A percentile compares a stretch with the other conserved stretches of the same genome.
phyloP scores from a whole-genome alignment of 2,888 invertebrate genomes.

The Drosophila koepferae region DNA sequence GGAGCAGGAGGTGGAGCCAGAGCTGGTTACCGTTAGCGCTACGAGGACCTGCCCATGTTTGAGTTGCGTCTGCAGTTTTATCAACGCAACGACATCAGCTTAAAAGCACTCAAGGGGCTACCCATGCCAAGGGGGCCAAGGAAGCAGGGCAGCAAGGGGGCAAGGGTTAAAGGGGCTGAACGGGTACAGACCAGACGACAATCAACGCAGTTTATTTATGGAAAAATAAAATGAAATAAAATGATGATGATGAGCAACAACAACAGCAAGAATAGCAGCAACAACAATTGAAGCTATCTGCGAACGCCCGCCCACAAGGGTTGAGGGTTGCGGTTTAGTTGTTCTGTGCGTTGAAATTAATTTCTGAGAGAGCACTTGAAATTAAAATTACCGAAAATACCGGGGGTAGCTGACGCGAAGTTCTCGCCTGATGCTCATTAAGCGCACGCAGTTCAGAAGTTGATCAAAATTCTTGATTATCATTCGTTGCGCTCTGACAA shows the following conservation, averaged over 20 bases:
- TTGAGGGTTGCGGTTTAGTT: conserved; percentile 67
- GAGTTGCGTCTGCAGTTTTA: conserved; percentile 75
- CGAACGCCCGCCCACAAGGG: conserved; percentile 52
- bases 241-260: conserved; percentile 75
- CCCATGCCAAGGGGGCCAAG: conserved; percentile 10
- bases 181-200: conserved; percentile 61
- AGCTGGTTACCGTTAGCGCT: conserved; percentile 23
- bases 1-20: background rate
- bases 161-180: conserved; percentile 62
- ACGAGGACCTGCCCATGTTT: conserved; percentile 62
- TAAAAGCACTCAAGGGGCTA: conserved; percentile 78
- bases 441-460: conserved; percentile 51
- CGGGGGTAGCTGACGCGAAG: conserved; percentile 49
- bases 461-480: conserved; percentile 67
- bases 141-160: conserved; percentile 3
- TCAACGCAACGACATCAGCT: conserved; percentile 78
- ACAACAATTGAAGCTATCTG: conserved; percentile 63
- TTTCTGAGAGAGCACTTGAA: conserved; percentile 79
- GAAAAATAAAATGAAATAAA: conserved; percentile 81
- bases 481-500: conserved; percentile 58
- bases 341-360: conserved; percentile 78
- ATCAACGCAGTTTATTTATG: conserved; percentile 82
- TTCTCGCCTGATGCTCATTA: conserved; percentile 55
- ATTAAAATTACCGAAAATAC: conserved; percentile 70
- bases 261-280: conserved; percentile 42